Percentiles rank a stretch among this genome's conserved stretches.
These are phyloP conservation scores for Halcyon badia DNA, from an alignment of 2,797 vertebrate species.

Conservation along the genomic window DNA sequence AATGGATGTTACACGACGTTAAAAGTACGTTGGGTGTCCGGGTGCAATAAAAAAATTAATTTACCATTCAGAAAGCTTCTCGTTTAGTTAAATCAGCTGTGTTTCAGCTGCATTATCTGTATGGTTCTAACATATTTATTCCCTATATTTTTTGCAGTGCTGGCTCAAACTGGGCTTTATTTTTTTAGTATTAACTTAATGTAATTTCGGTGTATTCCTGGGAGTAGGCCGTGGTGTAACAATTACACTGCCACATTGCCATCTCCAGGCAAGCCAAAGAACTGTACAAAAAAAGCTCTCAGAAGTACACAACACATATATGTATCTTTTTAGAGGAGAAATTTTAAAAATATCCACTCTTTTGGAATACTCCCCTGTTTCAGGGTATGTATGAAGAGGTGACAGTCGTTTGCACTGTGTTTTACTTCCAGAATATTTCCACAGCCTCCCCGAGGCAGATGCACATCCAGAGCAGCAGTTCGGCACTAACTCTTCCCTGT, in stretches of 20 bases:
- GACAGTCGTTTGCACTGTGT: not conserved
- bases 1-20: not conserved
- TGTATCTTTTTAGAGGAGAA: rapidly evolving
- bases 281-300: not conserved
- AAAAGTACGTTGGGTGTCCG: not conserved
- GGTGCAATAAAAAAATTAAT: constrained; percentile 63
- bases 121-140: constrained; percentile 18
- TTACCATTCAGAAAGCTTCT: constrained; percentile 42
- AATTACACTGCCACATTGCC: constrained; percentile 45
- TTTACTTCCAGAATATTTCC: not conserved
- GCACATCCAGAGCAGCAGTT: not conserved
- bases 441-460: rapidly evolving
- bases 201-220: not conserved
- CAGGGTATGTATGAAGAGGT: not conserved
- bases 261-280: constrained; percentile 46
- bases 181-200: constrained; percentile 27
- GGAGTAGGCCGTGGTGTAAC: not conserved
- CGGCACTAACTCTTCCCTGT: rapidly evolving
- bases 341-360: rapidly evolving
- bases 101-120: constrained; percentile 53
- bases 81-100: constrained; percentile 57
- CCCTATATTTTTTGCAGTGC: not conserved
- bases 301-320: rapidly evolving
- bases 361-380: rapidly evolving
- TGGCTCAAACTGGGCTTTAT: not conserved